These are phyloP conservation scores for Oophaga pumilio DNA, from an alignment of 2,113 vertebrate species.

Conservation along the genomic window DNA sequence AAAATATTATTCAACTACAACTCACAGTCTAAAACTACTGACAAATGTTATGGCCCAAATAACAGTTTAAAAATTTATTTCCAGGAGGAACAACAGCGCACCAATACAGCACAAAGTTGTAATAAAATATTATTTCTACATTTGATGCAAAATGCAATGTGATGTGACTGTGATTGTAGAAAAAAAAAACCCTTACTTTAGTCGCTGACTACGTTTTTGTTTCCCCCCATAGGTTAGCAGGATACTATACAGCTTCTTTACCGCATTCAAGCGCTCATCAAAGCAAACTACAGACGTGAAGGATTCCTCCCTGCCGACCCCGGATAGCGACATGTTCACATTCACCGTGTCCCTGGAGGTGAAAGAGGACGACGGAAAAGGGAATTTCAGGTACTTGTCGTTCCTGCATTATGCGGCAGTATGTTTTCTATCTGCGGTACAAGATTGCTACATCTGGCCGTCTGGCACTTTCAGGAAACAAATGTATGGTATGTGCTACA, in stretches of 20 bases:
- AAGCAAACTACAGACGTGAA: slow-evolving; percentile 82
- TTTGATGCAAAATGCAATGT: neutral
- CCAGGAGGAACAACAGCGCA: neutral
- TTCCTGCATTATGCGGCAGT: neutral
- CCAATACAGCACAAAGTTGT: neutral
- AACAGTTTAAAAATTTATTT: neutral
- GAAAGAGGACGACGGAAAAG: slow-evolving; percentile 96
- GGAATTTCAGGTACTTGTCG: slow-evolving; percentile 86
- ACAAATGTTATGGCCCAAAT: no score
- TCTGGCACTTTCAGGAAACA: neutral
- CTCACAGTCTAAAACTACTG: no score
- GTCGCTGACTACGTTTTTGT: neutral
- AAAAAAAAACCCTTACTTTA: no score
- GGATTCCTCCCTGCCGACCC: slow-evolving; percentile 76
- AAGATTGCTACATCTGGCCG: neutral
- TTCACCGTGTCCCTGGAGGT: slow-evolving; percentile 93
- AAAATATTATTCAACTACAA: no score
- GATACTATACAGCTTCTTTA: slow-evolving; percentile 95
- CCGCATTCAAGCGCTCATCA: slow-evolving; percentile 91
- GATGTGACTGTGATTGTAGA: no score
- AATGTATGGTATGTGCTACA: neutral
- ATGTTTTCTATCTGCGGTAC: neutral
- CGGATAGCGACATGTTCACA: slow-evolving; percentile 88
- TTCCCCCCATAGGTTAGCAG: slow-evolving; percentile 84
- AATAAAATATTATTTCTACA: no score